phyloP scores from a whole-genome alignment of 2,113 vertebrate species.

The Cyprinodon brontotheroides region DNA sequence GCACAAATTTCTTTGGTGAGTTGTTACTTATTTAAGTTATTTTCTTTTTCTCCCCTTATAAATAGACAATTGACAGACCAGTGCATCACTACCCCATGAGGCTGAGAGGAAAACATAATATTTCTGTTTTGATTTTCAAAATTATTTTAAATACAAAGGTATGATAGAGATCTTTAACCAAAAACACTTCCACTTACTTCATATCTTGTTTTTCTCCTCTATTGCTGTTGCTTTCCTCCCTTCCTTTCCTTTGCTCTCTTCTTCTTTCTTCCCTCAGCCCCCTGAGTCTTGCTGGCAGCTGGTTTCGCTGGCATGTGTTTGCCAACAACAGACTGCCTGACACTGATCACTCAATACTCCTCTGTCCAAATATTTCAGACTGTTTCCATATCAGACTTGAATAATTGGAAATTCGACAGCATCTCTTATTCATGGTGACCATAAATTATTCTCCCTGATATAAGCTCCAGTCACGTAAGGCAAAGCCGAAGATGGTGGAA shows the following conservation, averaged over 20 bases:
- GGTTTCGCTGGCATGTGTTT: slow-evolving; percentile 73
- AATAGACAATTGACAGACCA: not conserved
- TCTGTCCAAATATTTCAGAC: slow-evolving; percentile 81
- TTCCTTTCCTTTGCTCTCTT: not conserved
- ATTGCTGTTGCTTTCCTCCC: not conserved
- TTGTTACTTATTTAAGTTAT: not conserved
- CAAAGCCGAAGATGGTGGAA: slow-evolving; percentile 64
- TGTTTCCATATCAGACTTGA: slow-evolving; percentile 77
- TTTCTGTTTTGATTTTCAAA: not conserved
- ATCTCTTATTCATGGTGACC: slow-evolving; percentile 80
- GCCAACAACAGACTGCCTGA: slow-evolving; percentile 71
- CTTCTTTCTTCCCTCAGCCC: slow-evolving; percentile 10
- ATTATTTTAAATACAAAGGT: not conserved
- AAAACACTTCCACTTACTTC: not conserved
- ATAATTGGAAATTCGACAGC: slow-evolving; percentile 76
- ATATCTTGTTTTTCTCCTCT: not conserved
- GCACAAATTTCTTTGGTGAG: not conserved
- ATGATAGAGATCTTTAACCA: not conserved
- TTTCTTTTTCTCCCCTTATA: not conserved
- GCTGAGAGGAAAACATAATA: not conserved
- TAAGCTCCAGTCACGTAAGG: slow-evolving; percentile 83
- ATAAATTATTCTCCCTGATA: slow-evolving; percentile 83
- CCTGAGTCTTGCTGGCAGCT: slow-evolving; percentile 58
- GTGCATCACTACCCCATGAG: not conserved
- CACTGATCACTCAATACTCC: slow-evolving; percentile 75